Conservation (phyloP, 2,888 invertebrate species). For the Xestoiulus laeticollis region DNA sequence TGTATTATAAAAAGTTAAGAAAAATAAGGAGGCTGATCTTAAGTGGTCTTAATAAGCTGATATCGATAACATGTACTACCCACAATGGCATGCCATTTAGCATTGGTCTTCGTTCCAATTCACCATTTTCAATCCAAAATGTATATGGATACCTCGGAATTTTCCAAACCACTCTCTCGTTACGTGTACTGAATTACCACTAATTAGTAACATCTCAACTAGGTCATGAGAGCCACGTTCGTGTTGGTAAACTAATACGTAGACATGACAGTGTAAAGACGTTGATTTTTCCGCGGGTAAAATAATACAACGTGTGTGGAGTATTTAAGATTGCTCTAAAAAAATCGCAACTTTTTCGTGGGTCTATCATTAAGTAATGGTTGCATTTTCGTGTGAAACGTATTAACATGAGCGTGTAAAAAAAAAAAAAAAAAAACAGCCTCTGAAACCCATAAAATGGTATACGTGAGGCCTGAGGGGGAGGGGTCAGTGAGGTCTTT, state of each 20-base stretch:
- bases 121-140: neutral
- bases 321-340: neutral
- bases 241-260: neutral
- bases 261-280: neutral
- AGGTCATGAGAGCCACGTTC: neutral
- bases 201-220: neutral
- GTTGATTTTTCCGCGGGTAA: neutral
- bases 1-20: neutral
- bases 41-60: neutral
- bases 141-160: neutral
- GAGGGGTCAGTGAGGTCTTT: neutral
- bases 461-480: neutral
- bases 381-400: constrained; percentile 5
- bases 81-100: neutral
- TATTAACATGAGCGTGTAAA: neutral
- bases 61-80: neutral
- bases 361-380: neutral
- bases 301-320: constrained; percentile 14
- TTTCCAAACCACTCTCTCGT: neutral
- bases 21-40: neutral
- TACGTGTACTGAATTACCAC: neutral
- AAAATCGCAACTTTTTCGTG: neutral
- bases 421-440: too few relatives aligned
- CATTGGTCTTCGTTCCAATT: neutral
- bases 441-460: neutral